Evolutionary conservation across 2,888 invertebrate genomes (phyloP), one percentile per base, ranked within the genome.

Genomic region (Cinara cedri): DNA sequence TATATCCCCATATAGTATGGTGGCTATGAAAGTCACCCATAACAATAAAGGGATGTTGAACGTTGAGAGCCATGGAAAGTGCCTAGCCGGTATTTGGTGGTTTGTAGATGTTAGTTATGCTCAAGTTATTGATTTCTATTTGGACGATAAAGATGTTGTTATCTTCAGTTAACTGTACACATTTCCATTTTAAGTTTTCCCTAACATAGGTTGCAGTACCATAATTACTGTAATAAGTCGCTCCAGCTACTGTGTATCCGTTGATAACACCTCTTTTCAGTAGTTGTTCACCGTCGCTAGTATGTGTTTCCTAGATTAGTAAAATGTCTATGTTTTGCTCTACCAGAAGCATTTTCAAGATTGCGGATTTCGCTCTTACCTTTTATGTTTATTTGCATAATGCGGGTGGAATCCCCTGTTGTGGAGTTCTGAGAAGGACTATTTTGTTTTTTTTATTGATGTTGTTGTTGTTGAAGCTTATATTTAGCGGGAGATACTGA

Each of bases 1-100:
- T 49, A 65, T 78, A 78, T 60, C 78, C 78, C 57, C 70, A 70
- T 1, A 16, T n/a, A 42, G 57, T 55, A 55, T 68, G 55, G 51
- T 60, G 78, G 46, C 78, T 78, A 13, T 78, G 60, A 57, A 78
- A 78, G n/a, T 78, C 68, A 44, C 78, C 78, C 55, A 70, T 68
- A 34, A 68, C 60, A 14, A 80, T 51, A 13, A 16, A 26, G 46
- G 57, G 46, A 46, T 68, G 57, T 70, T 68, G 60, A 34, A 70
- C 34, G 34, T 70, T 54, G 54, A 70, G 19, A 54, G 11, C 19
- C 34, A 54, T 34, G 54, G 70, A 54, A 54, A 54, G 54, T 19
- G 55, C 8, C 60, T 24, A 66, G 74, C 34, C n/a, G 8, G 24
- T 62, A n/a, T 60, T 49, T 1, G 62, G 57, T 51, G 80, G 80